Conservation (phyloP, 2,113 vertebrate genomes). For the Prinia subflava region DNA sequence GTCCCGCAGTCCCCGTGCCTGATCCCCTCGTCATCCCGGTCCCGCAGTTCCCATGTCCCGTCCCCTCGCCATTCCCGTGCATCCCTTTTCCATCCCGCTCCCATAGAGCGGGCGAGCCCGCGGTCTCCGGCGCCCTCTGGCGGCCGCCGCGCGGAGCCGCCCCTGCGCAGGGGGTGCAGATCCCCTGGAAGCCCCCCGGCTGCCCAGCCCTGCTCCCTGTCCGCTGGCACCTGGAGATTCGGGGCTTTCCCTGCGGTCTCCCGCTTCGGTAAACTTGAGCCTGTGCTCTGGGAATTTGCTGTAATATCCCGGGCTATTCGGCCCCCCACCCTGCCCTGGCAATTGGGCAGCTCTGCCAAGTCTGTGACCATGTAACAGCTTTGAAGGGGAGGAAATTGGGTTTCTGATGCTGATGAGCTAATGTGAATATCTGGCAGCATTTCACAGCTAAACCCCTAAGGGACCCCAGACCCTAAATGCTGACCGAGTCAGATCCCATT, state of each 20-base stretch:
- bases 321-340: background rate
- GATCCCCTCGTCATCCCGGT: too few species aligned
- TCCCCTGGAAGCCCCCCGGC: accelerated
- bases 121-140: background rate
- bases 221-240: background rate
- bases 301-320: accelerated
- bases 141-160: background rate
- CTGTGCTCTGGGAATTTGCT: too few species aligned
- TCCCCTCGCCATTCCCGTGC: background rate
- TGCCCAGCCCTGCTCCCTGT: background rate
- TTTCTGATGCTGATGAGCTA: background rate
- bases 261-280: background rate
- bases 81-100: background rate
- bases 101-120: background rate
- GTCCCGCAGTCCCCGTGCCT: too few species aligned
- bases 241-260: background rate
- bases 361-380: accelerated
- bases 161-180: background rate
- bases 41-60: background rate
- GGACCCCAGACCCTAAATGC: background rate
- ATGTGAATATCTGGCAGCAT: background rate
- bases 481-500: background rate
- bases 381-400: background rate
- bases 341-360: background rate
- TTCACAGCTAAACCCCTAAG: background rate